These are phyloP conservation scores for Struthidea cinerea DNA, from an alignment of 2,113 vertebrate species.

Conservation along the genomic window DNA sequence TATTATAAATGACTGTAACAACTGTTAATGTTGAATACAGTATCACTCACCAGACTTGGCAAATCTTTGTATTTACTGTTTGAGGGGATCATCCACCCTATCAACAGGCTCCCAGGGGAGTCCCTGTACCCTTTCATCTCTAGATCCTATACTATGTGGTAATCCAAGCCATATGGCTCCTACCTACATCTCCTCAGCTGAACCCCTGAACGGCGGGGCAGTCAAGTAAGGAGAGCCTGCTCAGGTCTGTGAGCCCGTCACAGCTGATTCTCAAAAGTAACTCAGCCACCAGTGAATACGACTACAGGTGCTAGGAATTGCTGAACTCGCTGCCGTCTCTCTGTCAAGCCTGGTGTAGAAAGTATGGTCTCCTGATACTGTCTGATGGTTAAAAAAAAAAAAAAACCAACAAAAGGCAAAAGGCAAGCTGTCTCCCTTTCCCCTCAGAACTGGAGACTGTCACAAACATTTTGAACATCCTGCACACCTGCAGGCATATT, in stretches of 20 bases:
- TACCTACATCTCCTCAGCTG: neutral
- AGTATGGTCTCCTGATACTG: neutral
- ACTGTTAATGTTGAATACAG: neutral
- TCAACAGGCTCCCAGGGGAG: neutral
- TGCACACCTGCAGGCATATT: neutral
- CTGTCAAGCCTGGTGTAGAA: neutral
- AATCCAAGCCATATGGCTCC: conserved; percentile 32
- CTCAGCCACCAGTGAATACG: neutral
- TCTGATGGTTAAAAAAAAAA: neutral
- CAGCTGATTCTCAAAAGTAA: neutral
- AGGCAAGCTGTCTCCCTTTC: neutral
- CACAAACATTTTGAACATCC: neutral
- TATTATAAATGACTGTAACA: neutral
- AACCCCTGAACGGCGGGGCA: neutral
- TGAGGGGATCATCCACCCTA: neutral
- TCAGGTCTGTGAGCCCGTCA: neutral
- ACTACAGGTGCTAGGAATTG: neutral
- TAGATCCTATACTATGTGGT: neutral
- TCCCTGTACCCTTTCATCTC: neutral
- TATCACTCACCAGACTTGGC: neutral
- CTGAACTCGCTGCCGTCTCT: neutral
- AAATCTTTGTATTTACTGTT: neutral
- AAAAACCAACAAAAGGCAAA: neutral
- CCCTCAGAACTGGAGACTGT: neutral
- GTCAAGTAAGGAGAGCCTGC: neutral